phyloP scores from a whole-genome alignment of 2,113 vertebrate species.

The Pao palembangensis region DNA sequence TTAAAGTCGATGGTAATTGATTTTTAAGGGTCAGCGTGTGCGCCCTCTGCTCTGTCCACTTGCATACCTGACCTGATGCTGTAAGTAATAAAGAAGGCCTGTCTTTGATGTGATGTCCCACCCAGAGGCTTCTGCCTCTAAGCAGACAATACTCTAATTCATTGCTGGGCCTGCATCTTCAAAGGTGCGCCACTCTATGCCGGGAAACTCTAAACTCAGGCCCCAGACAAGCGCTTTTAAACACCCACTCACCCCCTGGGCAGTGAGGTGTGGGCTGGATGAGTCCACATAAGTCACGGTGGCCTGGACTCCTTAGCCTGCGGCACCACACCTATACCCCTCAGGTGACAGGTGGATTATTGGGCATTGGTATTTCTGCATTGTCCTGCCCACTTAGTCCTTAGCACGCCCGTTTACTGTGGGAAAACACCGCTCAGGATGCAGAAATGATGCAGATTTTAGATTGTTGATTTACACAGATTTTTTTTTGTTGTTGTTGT shows the following conservation, averaged over 20 bases:
- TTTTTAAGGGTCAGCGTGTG: slow-evolving; percentile 49
- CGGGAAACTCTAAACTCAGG: slow-evolving; percentile 68
- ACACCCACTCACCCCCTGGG: slow-evolving; percentile 64
- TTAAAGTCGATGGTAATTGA: not conserved
- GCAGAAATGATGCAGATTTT: not conserved
- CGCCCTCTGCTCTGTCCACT: slow-evolving; percentile 60
- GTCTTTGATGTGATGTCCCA: slow-evolving; percentile 74
- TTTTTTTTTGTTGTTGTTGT: too few relatives aligned
- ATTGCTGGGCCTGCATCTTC: slow-evolving; percentile 70
- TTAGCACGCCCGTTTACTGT: slow-evolving; percentile 10
- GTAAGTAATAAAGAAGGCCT: slow-evolving; percentile 68
- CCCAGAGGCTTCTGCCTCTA: slow-evolving; percentile 62
- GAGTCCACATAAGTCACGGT: slow-evolving; percentile 72
- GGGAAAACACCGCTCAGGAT: slow-evolving; percentile 35
- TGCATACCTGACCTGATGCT: slow-evolving; percentile 65
- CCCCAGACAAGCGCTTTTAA: slow-evolving; percentile 65
- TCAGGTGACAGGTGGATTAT: slow-evolving; percentile 66
- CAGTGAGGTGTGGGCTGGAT: slow-evolving; percentile 65
- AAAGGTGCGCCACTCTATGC: slow-evolving; percentile 60
- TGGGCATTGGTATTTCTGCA: slow-evolving; percentile 56
- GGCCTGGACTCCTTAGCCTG: slow-evolving; percentile 51
- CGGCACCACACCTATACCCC: slow-evolving; percentile 68
- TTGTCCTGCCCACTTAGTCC: slow-evolving; percentile 31
- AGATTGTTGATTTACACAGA: not conserved
- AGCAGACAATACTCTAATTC: slow-evolving; percentile 70